Evolutionary conservation across 2,888 invertebrate genomes (phyloP).

Genomic region (Ennomos quercinarius): DNA sequence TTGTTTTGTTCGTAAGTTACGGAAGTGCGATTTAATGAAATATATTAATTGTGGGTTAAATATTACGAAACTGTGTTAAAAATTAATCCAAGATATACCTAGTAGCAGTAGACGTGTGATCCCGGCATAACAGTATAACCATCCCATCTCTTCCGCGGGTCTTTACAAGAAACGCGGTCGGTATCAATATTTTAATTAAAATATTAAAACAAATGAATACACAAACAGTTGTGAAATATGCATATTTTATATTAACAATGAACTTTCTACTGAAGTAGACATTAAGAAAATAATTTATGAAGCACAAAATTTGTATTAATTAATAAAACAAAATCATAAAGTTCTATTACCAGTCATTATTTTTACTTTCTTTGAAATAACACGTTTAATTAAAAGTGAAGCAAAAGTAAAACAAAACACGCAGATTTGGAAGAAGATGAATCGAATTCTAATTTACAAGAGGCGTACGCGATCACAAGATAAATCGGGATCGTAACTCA

Average conservation of each 20-base stretch:
- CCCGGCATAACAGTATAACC: too few species aligned
- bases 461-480: constrained; percentile 43
- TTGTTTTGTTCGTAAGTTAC: constrained; percentile 12
- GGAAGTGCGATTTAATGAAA: constrained; percentile 20
- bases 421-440: constrained; percentile 38
- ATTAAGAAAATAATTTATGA: too few species aligned
- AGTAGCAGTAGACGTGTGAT: too few species aligned
- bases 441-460: constrained; percentile 42
- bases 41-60: constrained; percentile 6
- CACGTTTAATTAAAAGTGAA: constrained; percentile 5
- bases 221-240: too few species aligned
- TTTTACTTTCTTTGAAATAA: neutral
- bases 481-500: constrained; percentile 44
- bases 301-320: neutral
- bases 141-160: too few species aligned
- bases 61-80: too few species aligned
- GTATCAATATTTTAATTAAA: too few species aligned
- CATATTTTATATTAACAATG: too few species aligned
- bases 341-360: neutral
- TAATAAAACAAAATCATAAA: neutral
- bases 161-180: too few species aligned
- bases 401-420: constrained; percentile 23
- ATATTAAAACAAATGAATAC: too few species aligned
- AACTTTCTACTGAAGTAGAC: too few species aligned
- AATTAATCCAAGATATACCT: too few species aligned